Percentiles rank a stretch among this genome's conserved stretches.
Evolutionary conservation across 2,113 vertebrate species (phyloP).

Genomic region (Ptilorrhoa leucosticta): DNA sequence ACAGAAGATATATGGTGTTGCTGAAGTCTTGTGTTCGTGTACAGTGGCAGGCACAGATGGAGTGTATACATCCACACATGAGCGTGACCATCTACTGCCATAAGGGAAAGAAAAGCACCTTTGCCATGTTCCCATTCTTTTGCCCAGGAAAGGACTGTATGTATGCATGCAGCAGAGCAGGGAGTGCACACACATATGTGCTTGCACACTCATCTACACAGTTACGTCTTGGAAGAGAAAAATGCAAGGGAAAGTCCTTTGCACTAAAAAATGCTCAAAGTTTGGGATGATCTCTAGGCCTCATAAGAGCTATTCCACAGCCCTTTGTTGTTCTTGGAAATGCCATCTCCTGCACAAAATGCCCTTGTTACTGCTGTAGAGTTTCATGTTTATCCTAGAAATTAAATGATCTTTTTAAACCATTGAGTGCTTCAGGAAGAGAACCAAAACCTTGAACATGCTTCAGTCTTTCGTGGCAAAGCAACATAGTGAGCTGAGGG

Average conservation of each 20-base stretch:
- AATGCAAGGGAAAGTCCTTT: neutral
- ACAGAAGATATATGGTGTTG: neutral
- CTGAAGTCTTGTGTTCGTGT: neutral
- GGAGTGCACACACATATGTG: rapidly evolving
- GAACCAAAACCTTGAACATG: neutral
- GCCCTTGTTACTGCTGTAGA: neutral
- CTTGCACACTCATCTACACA: neutral
- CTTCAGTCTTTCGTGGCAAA: neutral
- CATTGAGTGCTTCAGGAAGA: neutral
- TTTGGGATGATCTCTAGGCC: neutral
- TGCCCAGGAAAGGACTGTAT: neutral
- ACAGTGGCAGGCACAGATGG: neutral
- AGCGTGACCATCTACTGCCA: rapidly evolving
- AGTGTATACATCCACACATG: neutral
- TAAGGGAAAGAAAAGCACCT: neutral
- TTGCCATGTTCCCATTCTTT: neutral
- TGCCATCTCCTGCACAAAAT: neutral
- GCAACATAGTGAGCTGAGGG: neutral
- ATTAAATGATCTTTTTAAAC: neutral
- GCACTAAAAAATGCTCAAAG: neutral
- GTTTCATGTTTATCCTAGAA: neutral
- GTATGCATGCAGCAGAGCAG: neutral
- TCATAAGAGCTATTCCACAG: neutral
- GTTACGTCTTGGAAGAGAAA: neutral
- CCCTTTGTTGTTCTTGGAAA: neutral